A percentile compares a stretch with the other conserved stretches of the same genome.
Evolutionary conservation across 2,888 invertebrate genomes (phyloP).

Genomic region (Hesperia comma): DNA sequence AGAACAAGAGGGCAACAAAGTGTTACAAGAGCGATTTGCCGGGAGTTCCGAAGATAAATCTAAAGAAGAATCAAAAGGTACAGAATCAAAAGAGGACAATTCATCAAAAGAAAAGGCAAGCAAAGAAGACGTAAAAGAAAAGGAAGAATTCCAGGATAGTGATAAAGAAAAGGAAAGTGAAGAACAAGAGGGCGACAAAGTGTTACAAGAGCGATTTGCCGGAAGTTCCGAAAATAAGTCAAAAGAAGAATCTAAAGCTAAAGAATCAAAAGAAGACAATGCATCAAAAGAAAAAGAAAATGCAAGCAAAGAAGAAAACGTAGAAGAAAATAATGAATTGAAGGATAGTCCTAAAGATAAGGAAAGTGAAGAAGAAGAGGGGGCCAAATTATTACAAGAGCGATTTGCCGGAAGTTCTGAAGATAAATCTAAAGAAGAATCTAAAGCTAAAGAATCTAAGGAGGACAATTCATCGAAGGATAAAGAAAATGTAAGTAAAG

Average conservation of each 20-base stretch:
- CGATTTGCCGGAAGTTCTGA: constrained; percentile 2
- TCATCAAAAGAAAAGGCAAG: neutral
- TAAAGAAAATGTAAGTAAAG: too few relatives aligned
- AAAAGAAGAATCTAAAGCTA: neutral
- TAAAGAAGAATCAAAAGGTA: too few relatives aligned
- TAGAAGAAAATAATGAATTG: neutral
- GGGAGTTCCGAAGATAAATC: too few relatives aligned
- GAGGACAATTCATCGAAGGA: too few relatives aligned
- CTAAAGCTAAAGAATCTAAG: neutral
- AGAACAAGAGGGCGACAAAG: neutral
- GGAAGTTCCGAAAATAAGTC: neutral
- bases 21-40: too few relatives aligned
- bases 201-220: neutral
- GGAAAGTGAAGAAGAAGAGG: neutral
- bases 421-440: neutral
- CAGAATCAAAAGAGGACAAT: too few relatives aligned
- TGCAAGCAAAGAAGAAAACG: neutral
- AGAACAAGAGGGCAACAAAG: too few relatives aligned
- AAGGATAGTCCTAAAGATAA: neutral
- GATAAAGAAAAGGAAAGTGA: neutral
- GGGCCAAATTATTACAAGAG: neutral
- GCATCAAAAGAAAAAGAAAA: neutral
- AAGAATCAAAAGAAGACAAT: neutral
- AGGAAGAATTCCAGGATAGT: neutral
- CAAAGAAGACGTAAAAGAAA: neutral